Conservation (phyloP, 37 sponge, comb jelly and placozoan genomes). For the Cliona cf. orientalis region DNA sequence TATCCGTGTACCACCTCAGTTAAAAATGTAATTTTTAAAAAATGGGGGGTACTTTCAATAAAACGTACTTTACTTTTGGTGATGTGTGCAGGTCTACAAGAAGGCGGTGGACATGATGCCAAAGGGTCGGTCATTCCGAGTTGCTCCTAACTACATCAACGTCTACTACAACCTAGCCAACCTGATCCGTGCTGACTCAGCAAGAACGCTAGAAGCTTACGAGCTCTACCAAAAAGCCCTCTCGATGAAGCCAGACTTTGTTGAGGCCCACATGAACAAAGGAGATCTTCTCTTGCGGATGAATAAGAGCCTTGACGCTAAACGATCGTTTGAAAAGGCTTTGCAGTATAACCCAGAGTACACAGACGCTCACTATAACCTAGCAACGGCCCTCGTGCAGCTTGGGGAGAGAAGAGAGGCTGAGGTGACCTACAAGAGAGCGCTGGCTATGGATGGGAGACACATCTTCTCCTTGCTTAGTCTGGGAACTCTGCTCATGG, state of each 20-base stretch:
- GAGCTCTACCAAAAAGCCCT: conserved; percentile 64
- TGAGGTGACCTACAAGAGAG: conserved; percentile 3
- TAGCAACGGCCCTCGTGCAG: conserved; percentile 16
- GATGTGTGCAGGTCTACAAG: conserved; percentile 51
- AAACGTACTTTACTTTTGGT: neutral
- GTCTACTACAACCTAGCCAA: conserved; percentile 90
- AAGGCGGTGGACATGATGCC: conserved; percentile 80
- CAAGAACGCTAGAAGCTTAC: conserved; percentile 72
- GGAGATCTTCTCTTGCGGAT: conserved; percentile 21
- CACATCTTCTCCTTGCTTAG: conserved; percentile 1
- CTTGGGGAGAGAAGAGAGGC: neutral
- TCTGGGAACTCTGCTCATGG: conserved; percentile 4
- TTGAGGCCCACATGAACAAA: conserved; percentile 21
- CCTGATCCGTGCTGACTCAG: conserved; percentile 54
- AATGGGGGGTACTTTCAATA: neutral
- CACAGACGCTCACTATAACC: conserved; percentile 66
- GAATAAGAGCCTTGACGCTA: conserved; percentile 39
- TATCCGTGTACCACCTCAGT: neutral
- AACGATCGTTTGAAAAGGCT: conserved; percentile 26
- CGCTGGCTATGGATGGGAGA: neutral
- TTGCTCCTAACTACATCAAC: conserved; percentile 85
- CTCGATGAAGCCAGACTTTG: conserved; percentile 38
- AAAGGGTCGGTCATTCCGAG: conserved; percentile 68
- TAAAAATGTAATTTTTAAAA: too few relatives aligned
- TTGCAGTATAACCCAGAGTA: conserved; percentile 44